These are phyloP conservation scores for Pampus argenteus DNA, from an alignment of 2,797 vertebrate species.

Conservation along the genomic window DNA sequence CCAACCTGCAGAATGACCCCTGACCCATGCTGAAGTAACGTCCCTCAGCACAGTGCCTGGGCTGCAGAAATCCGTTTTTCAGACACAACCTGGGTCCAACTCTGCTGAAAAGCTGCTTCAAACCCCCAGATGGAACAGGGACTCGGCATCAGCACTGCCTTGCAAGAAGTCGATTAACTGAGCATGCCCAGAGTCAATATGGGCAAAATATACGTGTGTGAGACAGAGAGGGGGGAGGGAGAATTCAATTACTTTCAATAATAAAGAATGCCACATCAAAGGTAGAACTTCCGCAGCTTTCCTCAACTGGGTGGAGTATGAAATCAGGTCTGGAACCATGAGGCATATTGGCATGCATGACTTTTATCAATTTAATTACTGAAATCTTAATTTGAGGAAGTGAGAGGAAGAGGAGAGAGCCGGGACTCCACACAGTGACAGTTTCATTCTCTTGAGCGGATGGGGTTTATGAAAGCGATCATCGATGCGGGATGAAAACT, in stretches of 20 bases:
- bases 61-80: constrained; percentile 42
- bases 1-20: constrained; percentile 68
- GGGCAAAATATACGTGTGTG: constrained; percentile 44
- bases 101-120: constrained; percentile 47
- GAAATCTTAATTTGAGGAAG: constrained; percentile 83
- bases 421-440: constrained; percentile 56
- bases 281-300: constrained; percentile 81
- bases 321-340: constrained; percentile 83
- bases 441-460: constrained; percentile 57
- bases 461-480: constrained; percentile 69
- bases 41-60: constrained; percentile 33
- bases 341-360: constrained; percentile 80
- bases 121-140: constrained; percentile 50
- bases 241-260: constrained; percentile 87
- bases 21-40: constrained; percentile 46
- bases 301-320: constrained; percentile 74
- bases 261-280: constrained; percentile 87
- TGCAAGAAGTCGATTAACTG: constrained; percentile 73
- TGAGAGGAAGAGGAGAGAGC: constrained; percentile 54
- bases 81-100: constrained; percentile 34
- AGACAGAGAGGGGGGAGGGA: constrained; percentile 35
- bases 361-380: constrained; percentile 88
- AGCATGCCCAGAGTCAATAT: constrained; percentile 74
- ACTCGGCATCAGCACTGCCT: constrained; percentile 32
- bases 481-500: constrained; percentile 63